A percentile compares a stretch with the other conserved stretches of the same genome.
These are phyloP conservation scores for Liposcelis brunnea DNA, from an alignment of 2,888 invertebrate species.

Conservation along the genomic window DNA sequence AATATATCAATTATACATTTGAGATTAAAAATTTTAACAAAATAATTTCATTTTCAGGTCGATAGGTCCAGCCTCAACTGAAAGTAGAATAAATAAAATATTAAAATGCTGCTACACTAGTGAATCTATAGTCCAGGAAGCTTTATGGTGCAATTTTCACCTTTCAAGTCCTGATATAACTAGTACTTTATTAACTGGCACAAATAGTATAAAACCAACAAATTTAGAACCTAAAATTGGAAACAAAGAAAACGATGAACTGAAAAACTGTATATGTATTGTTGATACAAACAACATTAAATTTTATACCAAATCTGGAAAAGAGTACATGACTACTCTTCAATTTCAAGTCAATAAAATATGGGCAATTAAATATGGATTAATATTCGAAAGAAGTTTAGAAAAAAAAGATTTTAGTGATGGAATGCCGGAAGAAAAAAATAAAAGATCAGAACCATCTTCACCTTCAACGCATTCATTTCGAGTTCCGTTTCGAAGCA, in stretches of 20 bases:
- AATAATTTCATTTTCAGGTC: slow-evolving; percentile 28
- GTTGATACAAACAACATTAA: slow-evolving; percentile 58
- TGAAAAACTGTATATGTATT: slow-evolving; percentile 49
- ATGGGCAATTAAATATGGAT: slow-evolving; percentile 73
- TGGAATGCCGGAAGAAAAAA: slow-evolving; percentile 13
- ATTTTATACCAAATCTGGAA: slow-evolving; percentile 61
- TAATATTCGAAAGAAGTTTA: slow-evolving; percentile 52
- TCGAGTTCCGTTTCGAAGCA: too few species aligned
- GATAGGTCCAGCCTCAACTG: slow-evolving; percentile 35
- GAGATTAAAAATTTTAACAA: too few species aligned
- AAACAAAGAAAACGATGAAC: slow-evolving; percentile 32
- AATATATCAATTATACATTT: too few species aligned
- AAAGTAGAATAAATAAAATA: slow-evolving; percentile 17
- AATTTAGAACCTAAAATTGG: neutral
- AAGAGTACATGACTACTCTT: slow-evolving; percentile 64
- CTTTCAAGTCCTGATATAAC: slow-evolving; percentile 15
- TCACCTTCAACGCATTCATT: too few species aligned
- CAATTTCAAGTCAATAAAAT: slow-evolving; percentile 65
- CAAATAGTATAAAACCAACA: slow-evolving; percentile 27
- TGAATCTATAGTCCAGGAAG: slow-evolving; percentile 65
- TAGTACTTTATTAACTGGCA: slow-evolving; percentile 11
- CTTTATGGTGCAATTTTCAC: slow-evolving; percentile 48
- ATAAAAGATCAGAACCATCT: slow-evolving; percentile 11
- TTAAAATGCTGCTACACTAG: slow-evolving; percentile 52
- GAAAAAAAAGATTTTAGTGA: neutral